These are phyloP conservation scores for Neotoma lepida DNA, from an alignment of 2,113 vertebrate genomes.

Conservation along the genomic window DNA sequence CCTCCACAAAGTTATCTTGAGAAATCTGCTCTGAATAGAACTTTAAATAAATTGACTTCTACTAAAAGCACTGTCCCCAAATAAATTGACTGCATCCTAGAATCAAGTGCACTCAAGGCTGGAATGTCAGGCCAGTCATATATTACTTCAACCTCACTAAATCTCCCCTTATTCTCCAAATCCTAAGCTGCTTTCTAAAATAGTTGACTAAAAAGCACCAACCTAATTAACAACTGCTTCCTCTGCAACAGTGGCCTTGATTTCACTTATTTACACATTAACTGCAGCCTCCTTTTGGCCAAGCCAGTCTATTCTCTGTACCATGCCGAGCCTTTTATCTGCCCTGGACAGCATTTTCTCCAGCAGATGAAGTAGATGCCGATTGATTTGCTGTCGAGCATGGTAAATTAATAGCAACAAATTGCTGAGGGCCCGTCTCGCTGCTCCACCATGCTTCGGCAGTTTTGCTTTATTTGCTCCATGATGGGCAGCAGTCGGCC, in stretches of 20 bases:
- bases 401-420: constrained; percentile 95
- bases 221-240: constrained; percentile 91
- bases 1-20: background rate
- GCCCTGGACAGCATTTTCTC: constrained; percentile 91
- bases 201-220: constrained; percentile 86
- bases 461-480: constrained; percentile 93
- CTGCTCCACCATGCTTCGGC: constrained; percentile 91
- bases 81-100: constrained; percentile 81
- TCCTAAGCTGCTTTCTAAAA: constrained; percentile 83
- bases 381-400: constrained; percentile 98
- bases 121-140: constrained; percentile 72
- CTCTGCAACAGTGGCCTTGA: constrained; percentile 87
- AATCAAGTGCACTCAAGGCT: constrained; percentile 77
- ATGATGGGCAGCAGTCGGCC: constrained; percentile 93
- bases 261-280: constrained; percentile 94
- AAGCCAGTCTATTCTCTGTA: constrained; percentile 86
- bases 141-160: constrained; percentile 83
- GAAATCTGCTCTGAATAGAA: constrained; percentile 64
- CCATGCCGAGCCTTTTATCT: constrained; percentile 89
- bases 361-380: constrained; percentile 92
- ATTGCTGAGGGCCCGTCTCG: constrained; percentile 91
- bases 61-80: constrained; percentile 68
- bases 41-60: constrained; percentile 81
- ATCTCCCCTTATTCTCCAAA: constrained; percentile 80
- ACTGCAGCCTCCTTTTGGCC: constrained; percentile 87